Conservation (phyloP, 1,140 invertebrate genomes). For the Hydropsyche tenuis region DNA sequence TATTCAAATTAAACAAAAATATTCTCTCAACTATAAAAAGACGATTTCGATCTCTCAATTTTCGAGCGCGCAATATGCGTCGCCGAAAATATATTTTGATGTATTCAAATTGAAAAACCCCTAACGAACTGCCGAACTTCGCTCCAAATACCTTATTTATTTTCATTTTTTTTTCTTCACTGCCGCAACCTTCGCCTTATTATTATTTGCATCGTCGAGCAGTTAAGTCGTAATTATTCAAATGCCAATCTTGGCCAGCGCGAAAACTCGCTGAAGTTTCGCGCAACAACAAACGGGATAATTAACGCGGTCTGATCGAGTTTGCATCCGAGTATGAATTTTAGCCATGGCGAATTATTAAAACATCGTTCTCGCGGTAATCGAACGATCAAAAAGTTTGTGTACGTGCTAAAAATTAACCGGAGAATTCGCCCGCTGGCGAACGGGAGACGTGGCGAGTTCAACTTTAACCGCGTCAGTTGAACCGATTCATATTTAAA, state of each 20-base stretch:
- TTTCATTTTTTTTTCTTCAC: background rate
- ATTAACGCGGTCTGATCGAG: slow-evolving; percentile 16
- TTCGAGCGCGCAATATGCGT: too few species aligned
- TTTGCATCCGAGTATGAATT: background rate
- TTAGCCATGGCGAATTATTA: too few species aligned
- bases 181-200: background rate
- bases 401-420: too few species aligned
- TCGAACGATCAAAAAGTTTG: too few species aligned
- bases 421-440: background rate
- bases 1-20: too few species aligned
- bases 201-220: background rate
- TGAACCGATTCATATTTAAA: slow-evolving; percentile 26
- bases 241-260: slow-evolving; percentile 18
- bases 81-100: too few species aligned
- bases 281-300: slow-evolving; percentile 16
- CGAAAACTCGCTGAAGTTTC: background rate
- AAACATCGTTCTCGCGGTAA: too few species aligned
- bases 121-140: background rate
- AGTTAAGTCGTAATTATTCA: slow-evolving; percentile 24
- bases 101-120: slow-evolving; percentile 5
- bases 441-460: background rate
- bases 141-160: background rate
- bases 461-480: background rate
- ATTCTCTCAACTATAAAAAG: too few species aligned
- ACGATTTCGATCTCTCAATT: too few species aligned